These are phyloP conservation scores for Tetranychus truncatus DNA, from an alignment of 2,888 invertebrate genomes.

Conservation along the genomic window DNA sequence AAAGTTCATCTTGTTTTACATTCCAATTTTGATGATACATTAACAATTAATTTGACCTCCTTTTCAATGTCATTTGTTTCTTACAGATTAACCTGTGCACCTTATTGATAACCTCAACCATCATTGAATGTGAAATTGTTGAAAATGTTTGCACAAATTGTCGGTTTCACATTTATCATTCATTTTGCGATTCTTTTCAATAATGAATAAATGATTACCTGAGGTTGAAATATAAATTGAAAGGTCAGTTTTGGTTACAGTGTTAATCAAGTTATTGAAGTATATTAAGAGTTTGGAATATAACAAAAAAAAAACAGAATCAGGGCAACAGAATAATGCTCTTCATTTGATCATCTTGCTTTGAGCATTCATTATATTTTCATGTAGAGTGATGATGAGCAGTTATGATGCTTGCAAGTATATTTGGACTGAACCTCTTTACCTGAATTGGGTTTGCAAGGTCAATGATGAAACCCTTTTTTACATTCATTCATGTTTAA, in stretches of 20 bases:
- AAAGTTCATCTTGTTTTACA: background rate
- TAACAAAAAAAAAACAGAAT: background rate
- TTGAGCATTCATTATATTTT: background rate
- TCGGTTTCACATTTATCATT: no score
- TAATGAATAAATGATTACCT: no score
- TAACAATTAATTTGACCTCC: background rate
- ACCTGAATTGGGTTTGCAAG: background rate
- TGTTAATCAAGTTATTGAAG: no score
- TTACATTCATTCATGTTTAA: background rate
- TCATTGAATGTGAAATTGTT: no score
- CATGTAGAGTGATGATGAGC: background rate
- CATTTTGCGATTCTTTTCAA: no score
- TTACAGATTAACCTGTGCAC: no score
- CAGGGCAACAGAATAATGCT: conserved; percentile 1
- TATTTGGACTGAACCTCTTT: background rate
- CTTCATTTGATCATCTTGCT: background rate
- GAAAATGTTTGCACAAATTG: no score
- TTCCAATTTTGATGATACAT: background rate
- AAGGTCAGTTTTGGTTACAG: no score
- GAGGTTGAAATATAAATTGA: no score
- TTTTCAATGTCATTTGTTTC: background rate
- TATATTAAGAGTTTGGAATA: background rate
- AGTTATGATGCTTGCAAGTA: background rate
- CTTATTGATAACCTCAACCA: no score
- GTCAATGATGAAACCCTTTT: background rate